These are phyloP conservation scores for Ceratothoa steindachneri DNA, from an alignment of 2,888 invertebrate species.

Conservation along the genomic window DNA sequence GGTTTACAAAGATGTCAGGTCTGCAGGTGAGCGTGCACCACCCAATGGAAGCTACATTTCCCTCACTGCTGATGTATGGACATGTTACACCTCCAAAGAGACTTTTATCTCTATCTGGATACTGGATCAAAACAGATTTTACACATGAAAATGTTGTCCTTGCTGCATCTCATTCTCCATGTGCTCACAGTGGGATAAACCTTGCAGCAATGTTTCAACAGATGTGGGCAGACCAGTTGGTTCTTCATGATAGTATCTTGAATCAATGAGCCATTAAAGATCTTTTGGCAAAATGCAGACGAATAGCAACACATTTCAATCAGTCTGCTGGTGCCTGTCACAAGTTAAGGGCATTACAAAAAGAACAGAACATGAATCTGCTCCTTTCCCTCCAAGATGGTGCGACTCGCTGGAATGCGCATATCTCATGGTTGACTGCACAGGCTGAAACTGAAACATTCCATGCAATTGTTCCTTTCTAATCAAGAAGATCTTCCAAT, in stretches of 20 bases:
- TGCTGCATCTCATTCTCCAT: not conserved
- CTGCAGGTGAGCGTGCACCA: not conserved
- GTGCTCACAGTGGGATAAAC: not conserved
- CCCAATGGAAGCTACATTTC: not conserved
- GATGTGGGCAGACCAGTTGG: not conserved
- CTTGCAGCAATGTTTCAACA: not conserved
- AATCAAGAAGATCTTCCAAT: not conserved
- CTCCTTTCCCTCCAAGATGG: not conserved
- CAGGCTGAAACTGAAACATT: not conserved
- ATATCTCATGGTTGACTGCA: not conserved
- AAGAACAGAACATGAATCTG: not conserved
- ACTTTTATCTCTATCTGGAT: not conserved
- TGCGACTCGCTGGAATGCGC: not conserved
- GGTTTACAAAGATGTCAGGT: not conserved
- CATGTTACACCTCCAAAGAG: not conserved
- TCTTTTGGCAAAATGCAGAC: not conserved
- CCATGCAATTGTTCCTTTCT: not conserved
- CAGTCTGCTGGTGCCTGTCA: not conserved
- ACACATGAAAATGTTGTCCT: not conserved
- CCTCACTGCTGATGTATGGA: not conserved
- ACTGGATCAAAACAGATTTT: not conserved
- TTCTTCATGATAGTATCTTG: not conserved
- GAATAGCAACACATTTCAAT: not conserved
- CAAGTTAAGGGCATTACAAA: not conserved
- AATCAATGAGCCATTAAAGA: not conserved